Evolutionary conservation across 2,888 invertebrate species (phyloP).

Genomic region (Nudaria mundana): DNA sequence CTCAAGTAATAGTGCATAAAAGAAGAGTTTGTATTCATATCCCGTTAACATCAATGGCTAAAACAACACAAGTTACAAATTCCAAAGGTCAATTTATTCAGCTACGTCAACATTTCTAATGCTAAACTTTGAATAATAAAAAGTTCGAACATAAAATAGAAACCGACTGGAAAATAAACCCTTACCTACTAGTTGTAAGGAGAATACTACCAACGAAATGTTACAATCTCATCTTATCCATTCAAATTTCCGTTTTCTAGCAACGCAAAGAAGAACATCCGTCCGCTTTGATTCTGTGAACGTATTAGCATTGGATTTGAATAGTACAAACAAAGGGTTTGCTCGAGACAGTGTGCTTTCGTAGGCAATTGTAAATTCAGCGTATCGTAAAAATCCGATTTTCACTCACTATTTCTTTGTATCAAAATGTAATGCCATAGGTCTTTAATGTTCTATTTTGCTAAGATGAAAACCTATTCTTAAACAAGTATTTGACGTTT

Average conservation of each 20-base stretch:
- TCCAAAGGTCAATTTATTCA: slow-evolving; percentile 6
- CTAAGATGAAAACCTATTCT: too few relatives aligned
- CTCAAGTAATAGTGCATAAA: too few relatives aligned
- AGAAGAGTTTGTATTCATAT: too few relatives aligned
- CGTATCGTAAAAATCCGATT: slow-evolving; percentile 71
- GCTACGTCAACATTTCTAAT: slow-evolving; percentile 5
- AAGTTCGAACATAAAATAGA: slow-evolving; percentile 11
- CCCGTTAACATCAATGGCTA: background rate
- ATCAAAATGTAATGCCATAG: too few relatives aligned
- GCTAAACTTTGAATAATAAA: slow-evolving; percentile 11
- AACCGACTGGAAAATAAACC: slow-evolving; percentile 8
- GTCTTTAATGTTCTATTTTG: too few relatives aligned
- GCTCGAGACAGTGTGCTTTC: slow-evolving; percentile 76
- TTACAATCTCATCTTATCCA: slow-evolving; percentile 55
- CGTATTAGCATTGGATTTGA: slow-evolving; percentile 80
- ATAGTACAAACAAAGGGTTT: slow-evolving; percentile 81
- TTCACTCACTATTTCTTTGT: slow-evolving; percentile 38
- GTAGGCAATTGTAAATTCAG: slow-evolving; percentile 78
- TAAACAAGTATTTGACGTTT: too few relatives aligned
- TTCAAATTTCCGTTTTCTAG: slow-evolving; percentile 63
- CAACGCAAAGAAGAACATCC: slow-evolving; percentile 69
- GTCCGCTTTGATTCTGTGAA: slow-evolving; percentile 75
- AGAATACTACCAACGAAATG: slow-evolving; percentile 39
- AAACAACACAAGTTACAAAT: background rate
- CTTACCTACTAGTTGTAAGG: slow-evolving; percentile 3